These are phyloP conservation scores for Anticlea derivata DNA, from an alignment of 2,888 invertebrate genomes.

Conservation along the genomic window DNA sequence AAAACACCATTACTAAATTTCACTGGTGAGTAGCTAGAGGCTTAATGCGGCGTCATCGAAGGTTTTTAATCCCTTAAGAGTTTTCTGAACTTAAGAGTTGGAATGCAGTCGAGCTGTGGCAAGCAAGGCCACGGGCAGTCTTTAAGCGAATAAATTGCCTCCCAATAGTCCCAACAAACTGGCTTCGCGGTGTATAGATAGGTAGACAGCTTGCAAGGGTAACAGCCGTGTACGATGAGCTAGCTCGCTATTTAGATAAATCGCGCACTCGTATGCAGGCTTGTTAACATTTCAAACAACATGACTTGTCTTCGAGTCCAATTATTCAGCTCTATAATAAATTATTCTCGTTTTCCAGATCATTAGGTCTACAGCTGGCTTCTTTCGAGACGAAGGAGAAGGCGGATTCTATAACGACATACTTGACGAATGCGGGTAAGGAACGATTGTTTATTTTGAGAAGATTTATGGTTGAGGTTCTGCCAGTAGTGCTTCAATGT, in stretches of 20 bases:
- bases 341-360: conserved; percentile 73
- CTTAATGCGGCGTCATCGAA: conserved; percentile 3
- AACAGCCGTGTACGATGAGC: conserved; percentile 69
- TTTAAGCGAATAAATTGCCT: conserved; percentile 76
- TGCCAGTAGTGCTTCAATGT: conserved; percentile 7
- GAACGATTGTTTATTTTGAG: conserved; percentile 15
- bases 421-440: conserved; percentile 90
- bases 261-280: conserved; percentile 32
- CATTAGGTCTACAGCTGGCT: conserved; percentile 91
- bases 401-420: conserved; percentile 92
- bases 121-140: conserved; percentile 67
- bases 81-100: conserved; percentile 64
- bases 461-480: conserved; percentile 15
- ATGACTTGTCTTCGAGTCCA: conserved; percentile 12
- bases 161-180: conserved; percentile 58
- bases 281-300: conserved; percentile 28
- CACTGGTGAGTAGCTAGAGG: too few species aligned
- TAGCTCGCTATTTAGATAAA: conserved; percentile 64
- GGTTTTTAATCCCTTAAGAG: conserved; percentile 58
- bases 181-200: conserved; percentile 51
- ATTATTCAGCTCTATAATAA: conserved; percentile 23
- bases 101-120: conserved; percentile 64
- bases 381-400: conserved; percentile 95
- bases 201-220: conserved; percentile 51
- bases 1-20: too few species aligned